phyloP scores from a whole-genome alignment of 2,113 vertebrate species.

The Brachyistius frenatus region DNA sequence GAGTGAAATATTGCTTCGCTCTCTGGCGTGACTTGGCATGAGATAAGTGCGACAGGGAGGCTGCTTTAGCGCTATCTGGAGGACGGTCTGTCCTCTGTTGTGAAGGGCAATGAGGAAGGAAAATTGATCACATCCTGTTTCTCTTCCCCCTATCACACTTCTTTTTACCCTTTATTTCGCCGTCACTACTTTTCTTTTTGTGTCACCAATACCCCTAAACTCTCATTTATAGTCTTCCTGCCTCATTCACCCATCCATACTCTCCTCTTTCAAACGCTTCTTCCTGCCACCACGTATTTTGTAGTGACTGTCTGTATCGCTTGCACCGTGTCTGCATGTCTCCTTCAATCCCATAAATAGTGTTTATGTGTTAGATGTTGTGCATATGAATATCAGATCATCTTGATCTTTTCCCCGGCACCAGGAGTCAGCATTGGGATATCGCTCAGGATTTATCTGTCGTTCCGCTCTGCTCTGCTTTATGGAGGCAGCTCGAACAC shows the following conservation, averaged over 20 bases:
- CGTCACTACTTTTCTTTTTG: conserved; percentile 22
- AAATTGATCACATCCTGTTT: conserved; percentile 68
- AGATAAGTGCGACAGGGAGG: conserved; percentile 68
- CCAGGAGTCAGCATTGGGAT: conserved; percentile 27
- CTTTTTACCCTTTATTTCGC: conserved; percentile 28
- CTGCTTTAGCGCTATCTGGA: conserved; percentile 67
- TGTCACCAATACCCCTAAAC: conserved; percentile 39
- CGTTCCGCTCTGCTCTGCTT: conserved; percentile 58
- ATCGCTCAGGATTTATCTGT: conserved; percentile 64
- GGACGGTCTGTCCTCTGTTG: conserved; percentile 62
- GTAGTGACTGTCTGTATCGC: not conserved
- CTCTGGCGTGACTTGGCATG: conserved; percentile 70
- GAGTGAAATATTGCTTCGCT: conserved; percentile 71
- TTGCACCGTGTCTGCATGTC: conserved; percentile 12
- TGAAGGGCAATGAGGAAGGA: conserved; percentile 66
- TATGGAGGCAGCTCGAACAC: conserved; percentile 42
- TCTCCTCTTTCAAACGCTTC: not conserved
- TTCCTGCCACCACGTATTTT: conserved; percentile 1
- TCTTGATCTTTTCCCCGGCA: conserved; percentile 49
- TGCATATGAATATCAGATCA: conserved; percentile 66
- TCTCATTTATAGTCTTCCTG: conserved; percentile 43
- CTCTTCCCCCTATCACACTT: conserved; percentile 32
- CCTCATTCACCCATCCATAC: conserved; percentile 36
- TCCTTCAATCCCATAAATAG: conserved; percentile 55
- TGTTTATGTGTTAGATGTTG: conserved; percentile 47